These are phyloP conservation scores for Prolemur simus DNA, from an alignment of 2,113 vertebrate genomes.

Conservation along the genomic window DNA sequence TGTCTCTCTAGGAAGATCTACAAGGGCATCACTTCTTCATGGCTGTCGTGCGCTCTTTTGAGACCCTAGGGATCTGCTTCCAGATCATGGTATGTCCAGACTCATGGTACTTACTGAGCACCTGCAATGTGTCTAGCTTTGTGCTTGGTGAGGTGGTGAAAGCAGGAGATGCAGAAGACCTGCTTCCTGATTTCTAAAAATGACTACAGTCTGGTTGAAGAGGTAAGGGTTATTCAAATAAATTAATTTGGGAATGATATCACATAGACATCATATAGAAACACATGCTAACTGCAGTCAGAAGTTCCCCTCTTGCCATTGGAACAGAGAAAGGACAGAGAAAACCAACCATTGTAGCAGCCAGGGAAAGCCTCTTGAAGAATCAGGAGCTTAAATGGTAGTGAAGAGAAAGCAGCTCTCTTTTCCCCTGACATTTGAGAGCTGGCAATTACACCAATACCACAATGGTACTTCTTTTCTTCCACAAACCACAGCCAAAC, in stretches of 20 bases:
- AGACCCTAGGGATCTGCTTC: neutral
- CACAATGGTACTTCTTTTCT: neutral
- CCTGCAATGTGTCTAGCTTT: neutral
- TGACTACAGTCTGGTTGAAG: neutral
- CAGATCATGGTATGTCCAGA: neutral
- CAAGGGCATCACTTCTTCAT: rapidly evolving
- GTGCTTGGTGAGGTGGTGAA: neutral
- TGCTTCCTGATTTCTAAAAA: neutral
- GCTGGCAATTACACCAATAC: neutral
- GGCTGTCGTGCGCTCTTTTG: neutral
- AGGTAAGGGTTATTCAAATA: neutral
- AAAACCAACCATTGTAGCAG: neutral
- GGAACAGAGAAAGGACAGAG: neutral
- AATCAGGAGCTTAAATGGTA: neutral
- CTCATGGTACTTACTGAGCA: neutral
- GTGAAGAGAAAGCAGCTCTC: neutral
- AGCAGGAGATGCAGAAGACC: neutral
- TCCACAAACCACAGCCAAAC: neutral
- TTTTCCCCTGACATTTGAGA: neutral
- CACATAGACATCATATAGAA: neutral
- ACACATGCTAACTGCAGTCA: neutral
- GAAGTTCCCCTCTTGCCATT: neutral
- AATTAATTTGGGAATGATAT: neutral
- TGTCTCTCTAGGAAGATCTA: neutral
- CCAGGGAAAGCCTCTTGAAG: neutral